Base-by-base conservation (phyloP, 1,140 invertebrate species). In the Papilio aristodemus region DNA sequence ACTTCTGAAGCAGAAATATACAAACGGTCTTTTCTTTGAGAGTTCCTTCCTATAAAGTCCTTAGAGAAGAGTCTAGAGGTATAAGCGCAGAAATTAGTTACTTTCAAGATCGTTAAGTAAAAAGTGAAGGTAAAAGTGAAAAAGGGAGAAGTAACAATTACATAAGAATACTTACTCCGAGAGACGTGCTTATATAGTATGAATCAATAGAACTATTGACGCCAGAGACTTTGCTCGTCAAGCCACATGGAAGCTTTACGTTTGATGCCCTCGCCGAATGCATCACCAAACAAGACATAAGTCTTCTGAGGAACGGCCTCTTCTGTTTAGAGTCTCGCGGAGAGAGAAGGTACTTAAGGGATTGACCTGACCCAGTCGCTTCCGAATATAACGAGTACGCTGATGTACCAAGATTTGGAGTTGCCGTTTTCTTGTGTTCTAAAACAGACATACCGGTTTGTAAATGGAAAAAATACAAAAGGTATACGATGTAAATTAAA, bases 351-450 rank as follows among this genome's bases (percentile, higher is more conserved):
- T 69, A 69, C 27, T 79, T 72, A 1, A 69, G 27, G 27, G 71
- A 76, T 68, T 72, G 60, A 22, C 69, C 71, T 22, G 69, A 46
- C 13, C 70, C 57, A 4, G 32, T 75, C 19, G 57, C 64, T 62
- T 79, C 67, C 17, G 81, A 78, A 27, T 71, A 75, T 11, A 83
- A 66, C 0, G 87, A 86, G 60, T 71, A 77, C 1, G 67, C 71
- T 1, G 87, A 89, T 13, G 86, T 84, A 9, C 85, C 87, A 54
- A 90, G 70, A 70, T 90, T 90, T 7, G 87, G 86, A 10, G 85
- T 87, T 8, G 57, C 68, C 13, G 76, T 75, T 77, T 78, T 87
- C 50, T 74, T 80, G 36, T 64, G 74, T 27, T 81, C 86, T 88
- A 58, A 32, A 78, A 73, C 6, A 32, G 27, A 32, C n/a, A n/a